phyloP scores from a whole-genome alignment of 2,888 invertebrate genomes.

The Marasmarcha lunaedactyla region DNA sequence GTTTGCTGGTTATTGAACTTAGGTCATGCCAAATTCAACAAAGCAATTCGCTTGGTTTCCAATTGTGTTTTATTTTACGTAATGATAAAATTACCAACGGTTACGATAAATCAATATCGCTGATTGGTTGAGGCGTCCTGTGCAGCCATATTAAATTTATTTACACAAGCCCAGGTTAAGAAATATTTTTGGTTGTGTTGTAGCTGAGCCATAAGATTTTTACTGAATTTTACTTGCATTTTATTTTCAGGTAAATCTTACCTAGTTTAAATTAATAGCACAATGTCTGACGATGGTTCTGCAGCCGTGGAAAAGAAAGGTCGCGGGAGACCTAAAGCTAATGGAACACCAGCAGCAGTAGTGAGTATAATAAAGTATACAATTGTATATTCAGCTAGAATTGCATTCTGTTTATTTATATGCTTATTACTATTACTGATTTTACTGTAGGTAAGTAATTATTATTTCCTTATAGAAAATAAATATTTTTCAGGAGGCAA shows the following conservation, averaged over 20 bases:
- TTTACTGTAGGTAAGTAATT: too few relatives aligned
- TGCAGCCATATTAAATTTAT: neutral
- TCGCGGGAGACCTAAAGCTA: constrained; percentile 61
- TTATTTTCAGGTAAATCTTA: constrained; percentile 34
- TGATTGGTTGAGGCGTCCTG: neutral
- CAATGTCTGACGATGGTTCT: constrained; percentile 67
- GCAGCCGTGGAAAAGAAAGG: constrained; percentile 66
- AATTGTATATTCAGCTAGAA: too few relatives aligned
- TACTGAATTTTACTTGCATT: too few relatives aligned
- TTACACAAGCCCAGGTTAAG: neutral
- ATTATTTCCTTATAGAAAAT: neutral
- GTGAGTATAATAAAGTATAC: constrained; percentile 24
- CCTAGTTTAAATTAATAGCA: constrained; percentile 15
- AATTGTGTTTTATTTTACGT: neutral
- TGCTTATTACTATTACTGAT: too few relatives aligned
- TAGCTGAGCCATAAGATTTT: too few relatives aligned
- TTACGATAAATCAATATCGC: neutral
- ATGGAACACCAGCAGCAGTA: constrained; percentile 52
- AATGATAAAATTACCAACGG: neutral
- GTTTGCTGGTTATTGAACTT: neutral
- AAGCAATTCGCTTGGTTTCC: too few relatives aligned
- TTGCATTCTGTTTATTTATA: too few relatives aligned
- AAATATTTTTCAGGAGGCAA: constrained; percentile 39
- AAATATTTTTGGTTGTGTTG: too few relatives aligned
- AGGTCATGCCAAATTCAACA: neutral